phyloP scores from a whole-genome alignment of 2,797 vertebrate species.

The Falco biarmicus region DNA sequence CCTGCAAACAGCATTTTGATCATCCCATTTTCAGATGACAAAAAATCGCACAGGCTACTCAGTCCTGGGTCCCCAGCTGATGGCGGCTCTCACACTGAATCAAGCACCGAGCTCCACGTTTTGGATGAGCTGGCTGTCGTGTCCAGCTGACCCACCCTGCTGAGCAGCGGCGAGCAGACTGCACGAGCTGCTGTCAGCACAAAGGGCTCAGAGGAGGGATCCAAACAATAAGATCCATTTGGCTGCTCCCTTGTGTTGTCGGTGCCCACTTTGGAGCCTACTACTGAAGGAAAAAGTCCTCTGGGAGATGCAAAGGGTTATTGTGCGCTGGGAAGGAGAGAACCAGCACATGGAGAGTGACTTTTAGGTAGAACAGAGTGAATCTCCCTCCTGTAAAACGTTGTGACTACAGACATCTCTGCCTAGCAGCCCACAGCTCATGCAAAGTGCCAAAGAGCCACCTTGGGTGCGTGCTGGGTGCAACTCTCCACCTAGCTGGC shows the following conservation, averaged over 20 bases:
- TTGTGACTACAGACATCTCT: not conserved
- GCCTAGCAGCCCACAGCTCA: not conserved
- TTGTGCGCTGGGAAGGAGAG: not conserved
- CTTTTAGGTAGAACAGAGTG: not conserved
- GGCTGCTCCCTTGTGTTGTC: not conserved
- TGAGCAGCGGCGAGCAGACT: not conserved
- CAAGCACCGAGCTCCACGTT: not conserved
- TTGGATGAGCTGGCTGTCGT: fast-evolving
- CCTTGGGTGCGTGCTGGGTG: not conserved
- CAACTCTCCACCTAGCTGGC: not conserved
- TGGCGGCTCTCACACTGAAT: not conserved
- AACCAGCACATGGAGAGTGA: not conserved
- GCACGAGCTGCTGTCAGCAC: not conserved
- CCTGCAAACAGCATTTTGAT: not conserved
- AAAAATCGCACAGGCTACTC: not conserved
- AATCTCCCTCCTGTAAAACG: not conserved
- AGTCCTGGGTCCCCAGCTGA: not conserved
- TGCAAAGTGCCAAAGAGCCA: not conserved
- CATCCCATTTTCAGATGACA: not conserved
- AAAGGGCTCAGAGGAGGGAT: not conserved
- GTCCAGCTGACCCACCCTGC: not conserved
- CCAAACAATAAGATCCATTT: not conserved
- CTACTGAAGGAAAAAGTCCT: not conserved
- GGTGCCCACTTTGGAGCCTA: fast-evolving
- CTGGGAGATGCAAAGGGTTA: not conserved